Conservation (phyloP, 2,113 vertebrate genomes). For the Ploceus nigricollis region DNA sequence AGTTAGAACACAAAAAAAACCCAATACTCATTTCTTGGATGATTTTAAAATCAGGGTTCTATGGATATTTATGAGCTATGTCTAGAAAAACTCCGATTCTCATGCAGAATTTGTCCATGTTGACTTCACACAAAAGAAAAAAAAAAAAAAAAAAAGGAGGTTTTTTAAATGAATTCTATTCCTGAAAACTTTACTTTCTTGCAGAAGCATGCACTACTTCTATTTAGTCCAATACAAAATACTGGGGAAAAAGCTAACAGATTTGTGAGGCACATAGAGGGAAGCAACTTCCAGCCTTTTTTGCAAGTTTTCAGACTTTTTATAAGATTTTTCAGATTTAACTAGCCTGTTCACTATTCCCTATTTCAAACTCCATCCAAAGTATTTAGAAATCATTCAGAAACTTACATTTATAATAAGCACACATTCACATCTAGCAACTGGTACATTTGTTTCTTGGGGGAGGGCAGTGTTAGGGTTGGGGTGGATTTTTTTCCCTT, state of each 20-base stretch:
- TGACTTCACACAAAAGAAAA: neutral
- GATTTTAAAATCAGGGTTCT: neutral
- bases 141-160: fast-evolving
- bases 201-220: neutral
- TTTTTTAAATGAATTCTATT: neutral
- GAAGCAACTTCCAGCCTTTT: neutral
- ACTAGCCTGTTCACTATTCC: neutral
- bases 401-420: neutral
- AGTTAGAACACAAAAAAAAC: neutral
- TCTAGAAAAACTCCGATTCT: neutral
- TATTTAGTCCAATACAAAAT: neutral
- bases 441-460: neutral
- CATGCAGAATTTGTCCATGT: neutral
- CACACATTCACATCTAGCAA: neutral
- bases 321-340: neutral
- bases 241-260: neutral
- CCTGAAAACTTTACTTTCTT: neutral
- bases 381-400: neutral
- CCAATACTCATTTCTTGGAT: neutral
- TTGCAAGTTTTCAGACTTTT: neutral
- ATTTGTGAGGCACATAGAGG: neutral
- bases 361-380: neutral
- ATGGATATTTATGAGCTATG: neutral
- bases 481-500: neutral
- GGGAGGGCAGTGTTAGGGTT: neutral